These are phyloP conservation scores for Atherinomorus stipes DNA, from an alignment of 2,113 vertebrate genomes.

Conservation along the genomic window DNA sequence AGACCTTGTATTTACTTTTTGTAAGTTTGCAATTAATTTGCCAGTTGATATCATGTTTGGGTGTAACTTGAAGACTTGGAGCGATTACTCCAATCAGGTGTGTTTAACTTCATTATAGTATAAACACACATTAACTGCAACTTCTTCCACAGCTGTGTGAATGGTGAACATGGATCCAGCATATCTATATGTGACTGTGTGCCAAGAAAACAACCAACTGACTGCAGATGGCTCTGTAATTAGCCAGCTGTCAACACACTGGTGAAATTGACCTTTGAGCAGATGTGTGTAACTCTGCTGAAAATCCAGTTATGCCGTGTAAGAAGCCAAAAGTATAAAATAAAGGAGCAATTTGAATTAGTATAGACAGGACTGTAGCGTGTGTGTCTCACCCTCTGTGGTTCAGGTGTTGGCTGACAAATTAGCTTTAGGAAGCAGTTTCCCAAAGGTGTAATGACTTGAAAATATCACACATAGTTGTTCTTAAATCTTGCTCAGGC, in stretches of 20 bases:
- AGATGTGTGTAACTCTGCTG: constrained; percentile 27
- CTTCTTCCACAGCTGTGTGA: constrained; percentile 1
- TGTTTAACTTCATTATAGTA: constrained; percentile 40
- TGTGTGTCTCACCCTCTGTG: constrained; percentile 9
- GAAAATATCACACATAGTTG: constrained; percentile 25
- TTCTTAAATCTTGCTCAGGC: constrained; percentile 8
- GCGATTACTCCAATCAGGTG: constrained; percentile 37
- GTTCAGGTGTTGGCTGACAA: constrained; percentile 43
- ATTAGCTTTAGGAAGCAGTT: constrained; percentile 48
- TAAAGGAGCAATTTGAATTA: constrained; percentile 1
- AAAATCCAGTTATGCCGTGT: constrained; percentile 40
- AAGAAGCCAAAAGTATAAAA: constrained; percentile 37
- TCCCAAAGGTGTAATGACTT: constrained; percentile 46
- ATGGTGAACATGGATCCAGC: not conserved
- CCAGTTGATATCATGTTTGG: constrained; percentile 16
- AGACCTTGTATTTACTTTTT: constrained; percentile 27
- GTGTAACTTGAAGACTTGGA: constrained; percentile 24
- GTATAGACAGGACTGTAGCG: constrained; percentile 2
- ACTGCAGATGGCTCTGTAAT: constrained; percentile 35
- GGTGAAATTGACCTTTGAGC: constrained; percentile 39
- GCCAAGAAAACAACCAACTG: constrained; percentile 30
- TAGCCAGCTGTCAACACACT: constrained; percentile 58
- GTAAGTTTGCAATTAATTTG: constrained; percentile 27
- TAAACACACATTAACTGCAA: constrained; percentile 26
- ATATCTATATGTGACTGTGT: constrained; percentile 19